Conservation (phyloP, 2,113 vertebrate genomes). For the Chionis minor region DNA sequence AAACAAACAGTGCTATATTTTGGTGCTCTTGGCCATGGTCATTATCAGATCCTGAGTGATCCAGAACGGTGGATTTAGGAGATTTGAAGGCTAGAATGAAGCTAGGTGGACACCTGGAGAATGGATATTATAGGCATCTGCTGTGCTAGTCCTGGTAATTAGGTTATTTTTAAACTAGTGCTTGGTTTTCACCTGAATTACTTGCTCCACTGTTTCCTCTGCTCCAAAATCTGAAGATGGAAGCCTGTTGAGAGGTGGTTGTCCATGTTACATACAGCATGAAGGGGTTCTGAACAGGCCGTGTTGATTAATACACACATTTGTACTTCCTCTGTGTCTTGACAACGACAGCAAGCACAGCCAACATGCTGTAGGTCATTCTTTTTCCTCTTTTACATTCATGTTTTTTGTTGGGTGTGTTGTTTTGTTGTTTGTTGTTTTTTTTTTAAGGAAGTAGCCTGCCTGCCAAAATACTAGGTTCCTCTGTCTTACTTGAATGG, state of each 20-base stretch:
- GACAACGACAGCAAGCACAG: not conserved
- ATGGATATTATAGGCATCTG: not conserved
- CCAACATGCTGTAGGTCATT: accelerated
- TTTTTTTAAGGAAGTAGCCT: not conserved
- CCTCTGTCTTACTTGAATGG: not conserved
- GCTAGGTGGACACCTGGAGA: not conserved
- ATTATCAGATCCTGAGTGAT: not conserved
- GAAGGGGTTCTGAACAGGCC: not conserved
- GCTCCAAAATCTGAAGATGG: not conserved
- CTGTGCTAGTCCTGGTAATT: not conserved
- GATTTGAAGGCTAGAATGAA: not conserved
- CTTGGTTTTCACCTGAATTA: not conserved
- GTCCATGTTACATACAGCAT: accelerated
- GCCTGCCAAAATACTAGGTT: not conserved
- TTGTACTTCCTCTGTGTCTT: not conserved
- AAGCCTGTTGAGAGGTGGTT: not conserved
- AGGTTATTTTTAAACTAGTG: not conserved
- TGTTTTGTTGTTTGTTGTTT: not conserved
- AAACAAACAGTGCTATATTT: not conserved
- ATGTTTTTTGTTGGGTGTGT: not conserved
- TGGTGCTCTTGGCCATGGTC: not conserved
- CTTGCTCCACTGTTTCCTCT: not conserved
- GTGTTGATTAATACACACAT: not conserved
- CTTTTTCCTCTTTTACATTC: not conserved
- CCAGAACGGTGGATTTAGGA: not conserved